These are phyloP conservation scores for Sitobion miscanthi DNA, from an alignment of 1,140 invertebrate genomes.

Conservation along the genomic window DNA sequence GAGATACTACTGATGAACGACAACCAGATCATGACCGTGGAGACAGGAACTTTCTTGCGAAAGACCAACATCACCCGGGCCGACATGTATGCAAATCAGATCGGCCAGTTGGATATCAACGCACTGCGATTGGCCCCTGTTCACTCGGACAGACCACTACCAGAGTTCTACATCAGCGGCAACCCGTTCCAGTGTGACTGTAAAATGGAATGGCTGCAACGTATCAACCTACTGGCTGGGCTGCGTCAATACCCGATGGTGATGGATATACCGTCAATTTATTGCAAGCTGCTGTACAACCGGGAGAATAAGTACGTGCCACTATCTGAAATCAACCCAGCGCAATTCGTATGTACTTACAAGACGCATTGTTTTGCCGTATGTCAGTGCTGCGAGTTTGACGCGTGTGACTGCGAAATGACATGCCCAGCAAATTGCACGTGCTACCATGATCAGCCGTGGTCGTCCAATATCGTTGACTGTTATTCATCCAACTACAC, in stretches of 20 bases:
- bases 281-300: conserved; percentile 87
- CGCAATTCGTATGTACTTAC: conserved; percentile 90
- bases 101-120: conserved; percentile 81
- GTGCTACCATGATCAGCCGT: conserved; percentile 92
- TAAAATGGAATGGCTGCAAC: conserved; percentile 86
- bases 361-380: conserved; percentile 91
- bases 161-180: conserved; percentile 85
- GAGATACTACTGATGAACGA: conserved; percentile 82
- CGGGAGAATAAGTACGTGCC: conserved; percentile 81
- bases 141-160: conserved; percentile 71
- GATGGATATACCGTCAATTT: conserved; percentile 89
- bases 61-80: conserved; percentile 83
- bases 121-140: conserved; percentile 77
- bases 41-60: conserved; percentile 82
- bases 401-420: conserved; percentile 95
- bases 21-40: conserved; percentile 79
- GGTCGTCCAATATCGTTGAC: conserved; percentile 92
- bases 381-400: conserved; percentile 94
- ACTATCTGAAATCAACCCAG: conserved; percentile 80
- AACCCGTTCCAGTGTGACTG: conserved; percentile 89
- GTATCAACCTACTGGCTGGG: conserved; percentile 73
- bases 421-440: conserved; percentile 92
- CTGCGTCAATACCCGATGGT: conserved; percentile 84
- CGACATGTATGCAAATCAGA: conserved; percentile 85
- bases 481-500: conserved; percentile 82